Evolutionary conservation across 2,113 vertebrate species (phyloP).

Genomic region (Mustela lutreola): DNA sequence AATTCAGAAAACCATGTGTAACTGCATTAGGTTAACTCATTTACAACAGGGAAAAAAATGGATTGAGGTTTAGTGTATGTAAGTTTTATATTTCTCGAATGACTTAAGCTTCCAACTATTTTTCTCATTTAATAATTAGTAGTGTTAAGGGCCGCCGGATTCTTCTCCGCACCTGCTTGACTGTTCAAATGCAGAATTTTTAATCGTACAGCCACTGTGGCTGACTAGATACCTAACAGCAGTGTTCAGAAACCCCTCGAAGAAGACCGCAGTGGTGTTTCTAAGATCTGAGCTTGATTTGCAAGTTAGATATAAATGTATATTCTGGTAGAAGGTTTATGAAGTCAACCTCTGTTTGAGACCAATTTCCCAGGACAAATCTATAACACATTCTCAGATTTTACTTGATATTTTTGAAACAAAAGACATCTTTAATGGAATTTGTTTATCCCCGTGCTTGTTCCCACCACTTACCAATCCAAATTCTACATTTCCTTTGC

Average conservation of each 20-base stretch:
- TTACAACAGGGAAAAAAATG: slow-evolving; percentile 10
- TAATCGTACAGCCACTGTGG: background rate
- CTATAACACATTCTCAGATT: background rate
- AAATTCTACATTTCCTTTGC: slow-evolving; percentile 14
- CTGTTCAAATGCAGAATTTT: slow-evolving; percentile 20
- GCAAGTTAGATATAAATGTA: background rate
- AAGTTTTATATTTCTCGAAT: background rate
- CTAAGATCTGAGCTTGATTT: slow-evolving; percentile 17
- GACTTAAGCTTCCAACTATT: background rate
- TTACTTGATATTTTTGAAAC: background rate
- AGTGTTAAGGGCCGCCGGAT: background rate
- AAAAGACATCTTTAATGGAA: background rate
- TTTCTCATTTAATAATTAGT: background rate
- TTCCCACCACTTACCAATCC: background rate
- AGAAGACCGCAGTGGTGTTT: background rate
- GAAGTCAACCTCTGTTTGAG: background rate
- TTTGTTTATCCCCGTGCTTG: background rate
- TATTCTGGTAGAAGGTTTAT: background rate
- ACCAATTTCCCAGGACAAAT: background rate
- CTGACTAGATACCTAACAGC: background rate
- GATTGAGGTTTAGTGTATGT: background rate
- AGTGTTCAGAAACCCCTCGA: background rate
- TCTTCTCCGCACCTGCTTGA: background rate
- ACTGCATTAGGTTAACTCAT: background rate
- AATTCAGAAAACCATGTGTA: slow-evolving; percentile 21